A percentile compares a stretch with the other conserved stretches of the same genome.
phyloP scores from a whole-genome alignment of 2,888 invertebrate genomes.

The Amiota communis region DNA sequence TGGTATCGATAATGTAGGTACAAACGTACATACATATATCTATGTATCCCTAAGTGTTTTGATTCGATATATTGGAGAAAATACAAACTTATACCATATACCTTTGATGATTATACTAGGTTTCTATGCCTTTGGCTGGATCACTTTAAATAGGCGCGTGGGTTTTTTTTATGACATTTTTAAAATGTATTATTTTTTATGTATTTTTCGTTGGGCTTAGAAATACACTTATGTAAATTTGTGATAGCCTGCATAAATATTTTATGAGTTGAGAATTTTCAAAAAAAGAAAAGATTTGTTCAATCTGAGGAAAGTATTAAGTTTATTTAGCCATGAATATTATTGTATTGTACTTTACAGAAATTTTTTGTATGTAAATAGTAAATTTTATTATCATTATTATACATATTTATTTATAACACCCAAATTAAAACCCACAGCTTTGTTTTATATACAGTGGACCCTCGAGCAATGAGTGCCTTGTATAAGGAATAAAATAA shows the following conservation, averaged over 20 bases:
- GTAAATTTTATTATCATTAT: no score
- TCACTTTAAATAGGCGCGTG: background rate
- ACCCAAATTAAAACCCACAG: no score
- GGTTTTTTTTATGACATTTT: slow-evolving; percentile 1
- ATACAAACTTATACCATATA: background rate
- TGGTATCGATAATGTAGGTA: slow-evolving; percentile 10
- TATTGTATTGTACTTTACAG: no score
- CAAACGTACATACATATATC: background rate
- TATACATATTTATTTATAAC: no score
- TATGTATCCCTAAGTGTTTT: background rate
- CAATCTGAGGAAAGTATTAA: background rate
- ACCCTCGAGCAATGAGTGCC: no score
- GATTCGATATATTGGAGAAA: no score
- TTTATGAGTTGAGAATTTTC: background rate
- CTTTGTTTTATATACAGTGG: no score
- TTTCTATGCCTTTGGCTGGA: background rate
- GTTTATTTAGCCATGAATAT: no score
- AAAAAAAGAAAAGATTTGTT: background rate
- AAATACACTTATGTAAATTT: slow-evolving; percentile 5
- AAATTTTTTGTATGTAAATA: no score
- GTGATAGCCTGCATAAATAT: slow-evolving; percentile 1
- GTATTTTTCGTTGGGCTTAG: background rate
- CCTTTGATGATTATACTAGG: slow-evolving; percentile 4
- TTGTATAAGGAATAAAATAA: no score
- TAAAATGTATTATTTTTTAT: background rate